A percentile compares a stretch with the other conserved stretches of the same genome.
Evolutionary conservation across 2,113 vertebrate species (phyloP).

Genomic region (Odocoileus hemionus): DNA sequence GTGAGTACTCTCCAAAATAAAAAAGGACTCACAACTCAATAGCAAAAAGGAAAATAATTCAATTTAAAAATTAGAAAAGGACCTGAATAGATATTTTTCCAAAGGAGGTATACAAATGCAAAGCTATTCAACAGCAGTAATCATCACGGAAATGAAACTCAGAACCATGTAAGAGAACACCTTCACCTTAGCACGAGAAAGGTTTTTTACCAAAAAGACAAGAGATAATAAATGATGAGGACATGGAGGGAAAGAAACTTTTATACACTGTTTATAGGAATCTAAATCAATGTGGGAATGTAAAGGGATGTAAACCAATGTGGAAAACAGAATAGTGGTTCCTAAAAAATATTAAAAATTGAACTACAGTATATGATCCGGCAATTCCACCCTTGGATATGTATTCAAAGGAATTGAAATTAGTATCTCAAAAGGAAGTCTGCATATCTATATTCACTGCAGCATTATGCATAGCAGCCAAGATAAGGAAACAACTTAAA

Average conservation of each 20-base stretch:
- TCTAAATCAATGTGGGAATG: background rate
- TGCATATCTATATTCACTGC: background rate
- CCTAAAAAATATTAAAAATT: background rate
- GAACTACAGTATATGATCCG: background rate
- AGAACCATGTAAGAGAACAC: background rate
- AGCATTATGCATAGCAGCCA: background rate
- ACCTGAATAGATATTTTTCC: background rate
- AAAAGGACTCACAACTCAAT: background rate
- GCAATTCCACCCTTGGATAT: background rate
- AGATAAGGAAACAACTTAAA: background rate
- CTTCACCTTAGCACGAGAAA: background rate
- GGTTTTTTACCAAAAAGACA: background rate
- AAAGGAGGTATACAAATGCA: background rate
- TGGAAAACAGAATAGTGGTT: background rate
- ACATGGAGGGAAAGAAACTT: background rate
- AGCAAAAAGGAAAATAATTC: background rate
- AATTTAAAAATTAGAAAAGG: background rate
- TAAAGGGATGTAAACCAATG: background rate
- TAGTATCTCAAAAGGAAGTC: background rate
- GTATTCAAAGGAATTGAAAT: background rate
- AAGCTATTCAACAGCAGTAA: background rate
- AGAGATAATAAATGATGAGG: background rate
- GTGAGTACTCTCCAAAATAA: background rate
- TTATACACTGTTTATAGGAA: background rate
- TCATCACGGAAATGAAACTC: background rate